phyloP scores from a whole-genome alignment of 2,113 vertebrate genomes.

The Triplophysa rosa region DNA sequence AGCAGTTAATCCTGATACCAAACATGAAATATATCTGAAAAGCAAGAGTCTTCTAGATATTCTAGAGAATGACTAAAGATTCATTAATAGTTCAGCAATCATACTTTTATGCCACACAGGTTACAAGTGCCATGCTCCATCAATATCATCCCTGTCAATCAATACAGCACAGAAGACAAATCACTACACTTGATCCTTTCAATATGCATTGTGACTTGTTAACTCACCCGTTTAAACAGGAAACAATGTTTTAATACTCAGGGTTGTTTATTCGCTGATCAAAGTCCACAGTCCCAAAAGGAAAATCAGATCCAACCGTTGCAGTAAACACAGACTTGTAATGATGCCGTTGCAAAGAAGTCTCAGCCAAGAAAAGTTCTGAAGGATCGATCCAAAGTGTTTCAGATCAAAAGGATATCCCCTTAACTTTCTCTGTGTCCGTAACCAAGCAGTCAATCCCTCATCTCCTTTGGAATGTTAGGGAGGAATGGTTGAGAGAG shows the following conservation, averaged over 20 bases:
- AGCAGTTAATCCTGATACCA: no score
- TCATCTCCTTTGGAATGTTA: slow-evolving; percentile 67
- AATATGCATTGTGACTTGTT: not conserved
- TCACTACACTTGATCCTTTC: not conserved
- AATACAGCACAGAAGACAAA: not conserved
- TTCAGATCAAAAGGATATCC: slow-evolving; percentile 41
- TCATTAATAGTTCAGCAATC: not conserved
- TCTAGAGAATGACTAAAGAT: not conserved
- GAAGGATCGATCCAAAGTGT: slow-evolving; percentile 31
- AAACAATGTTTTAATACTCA: slow-evolving; percentile 17
- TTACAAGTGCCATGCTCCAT: not conserved
- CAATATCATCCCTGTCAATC: not conserved
- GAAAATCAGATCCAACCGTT: slow-evolving; percentile 36
- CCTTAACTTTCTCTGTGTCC: slow-evolving; percentile 31
- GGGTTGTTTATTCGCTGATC: slow-evolving; percentile 4
- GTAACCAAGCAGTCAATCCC: slow-evolving; percentile 58
- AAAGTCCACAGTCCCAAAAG: slow-evolving; percentile 20
- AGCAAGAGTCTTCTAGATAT: no score
- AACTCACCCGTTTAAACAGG: slow-evolving; percentile 52
- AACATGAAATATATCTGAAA: no score
- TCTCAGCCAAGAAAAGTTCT: not conserved
- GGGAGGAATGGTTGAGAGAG: slow-evolving; percentile 65
- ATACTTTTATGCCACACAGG: not conserved
- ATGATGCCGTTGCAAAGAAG: slow-evolving; percentile 19
- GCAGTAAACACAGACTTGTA: slow-evolving; percentile 26